A percentile compares a stretch with the other conserved stretches of the same genome.
Evolutionary conservation across 2,113 vertebrate species (phyloP).

Genomic region (Antechinus stuartii): DNA sequence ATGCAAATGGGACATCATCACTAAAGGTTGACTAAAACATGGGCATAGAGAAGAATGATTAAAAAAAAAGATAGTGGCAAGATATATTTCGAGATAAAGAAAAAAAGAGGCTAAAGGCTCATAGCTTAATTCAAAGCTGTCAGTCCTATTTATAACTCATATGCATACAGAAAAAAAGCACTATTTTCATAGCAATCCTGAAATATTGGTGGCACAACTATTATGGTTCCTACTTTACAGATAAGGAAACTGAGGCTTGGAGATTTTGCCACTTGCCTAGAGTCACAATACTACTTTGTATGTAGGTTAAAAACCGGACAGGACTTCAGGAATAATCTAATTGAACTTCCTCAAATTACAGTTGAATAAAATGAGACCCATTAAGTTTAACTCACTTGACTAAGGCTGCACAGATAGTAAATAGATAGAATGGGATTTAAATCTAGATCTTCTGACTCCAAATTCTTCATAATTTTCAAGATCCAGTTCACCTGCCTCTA

Average conservation of each 20-base stretch:
- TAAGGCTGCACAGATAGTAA: neutral
- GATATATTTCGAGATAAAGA: neutral
- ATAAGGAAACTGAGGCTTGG: neutral
- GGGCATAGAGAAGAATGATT: neutral
- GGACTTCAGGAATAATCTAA: neutral
- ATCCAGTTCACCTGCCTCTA: too few relatives aligned
- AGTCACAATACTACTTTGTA: neutral
- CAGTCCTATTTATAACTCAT: neutral
- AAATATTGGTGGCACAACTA: neutral
- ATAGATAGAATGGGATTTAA: neutral
- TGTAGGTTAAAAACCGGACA: neutral
- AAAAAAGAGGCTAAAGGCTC: neutral
- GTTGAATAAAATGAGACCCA: neutral
- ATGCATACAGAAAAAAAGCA: neutral
- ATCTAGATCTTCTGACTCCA: neutral
- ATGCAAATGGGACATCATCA: neutral
- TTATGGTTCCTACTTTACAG: neutral
- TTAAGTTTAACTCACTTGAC: neutral
- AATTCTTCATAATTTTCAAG: neutral
- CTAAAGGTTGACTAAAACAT: neutral
- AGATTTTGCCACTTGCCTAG: neutral
- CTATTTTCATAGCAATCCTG: neutral
- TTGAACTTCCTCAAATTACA: neutral
- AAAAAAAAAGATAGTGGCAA: neutral
- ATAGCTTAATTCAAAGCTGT: neutral